Conservation (phyloP, 2,113 vertebrate species). For the Caloenas nicobarica region DNA sequence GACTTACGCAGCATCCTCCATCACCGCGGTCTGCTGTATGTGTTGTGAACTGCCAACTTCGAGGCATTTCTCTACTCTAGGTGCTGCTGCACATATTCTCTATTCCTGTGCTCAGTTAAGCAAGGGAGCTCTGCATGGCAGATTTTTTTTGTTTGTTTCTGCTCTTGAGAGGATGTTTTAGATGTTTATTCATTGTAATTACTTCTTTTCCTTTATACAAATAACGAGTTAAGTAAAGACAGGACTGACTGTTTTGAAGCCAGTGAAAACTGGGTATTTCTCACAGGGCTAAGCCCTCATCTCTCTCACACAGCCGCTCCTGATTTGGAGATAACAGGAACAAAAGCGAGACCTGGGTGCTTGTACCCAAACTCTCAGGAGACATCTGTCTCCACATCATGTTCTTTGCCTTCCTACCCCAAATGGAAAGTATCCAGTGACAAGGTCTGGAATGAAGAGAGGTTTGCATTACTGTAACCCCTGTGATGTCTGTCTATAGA, state of each 20-base stretch:
- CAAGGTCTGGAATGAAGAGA: background rate
- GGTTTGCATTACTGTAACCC: background rate
- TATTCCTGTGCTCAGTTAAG: background rate
- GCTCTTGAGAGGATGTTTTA: background rate
- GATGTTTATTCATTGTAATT: constrained; percentile 15
- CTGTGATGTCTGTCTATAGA: background rate
- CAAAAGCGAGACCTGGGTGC: background rate
- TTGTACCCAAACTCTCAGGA: background rate
- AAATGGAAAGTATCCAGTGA: constrained; percentile 9
- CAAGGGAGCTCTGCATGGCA: background rate
- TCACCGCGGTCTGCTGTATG: background rate
- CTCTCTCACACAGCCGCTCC: background rate
- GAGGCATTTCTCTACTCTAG: background rate
- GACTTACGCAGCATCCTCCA: background rate
- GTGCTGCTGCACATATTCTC: background rate
- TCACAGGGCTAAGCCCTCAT: background rate
- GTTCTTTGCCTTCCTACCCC: background rate
- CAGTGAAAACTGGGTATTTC: background rate
- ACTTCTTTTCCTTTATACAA: constrained; percentile 22
- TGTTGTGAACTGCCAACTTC: background rate
- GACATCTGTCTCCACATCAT: background rate
- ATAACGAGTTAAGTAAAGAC: constrained; percentile 26
- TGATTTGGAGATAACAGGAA: background rate
- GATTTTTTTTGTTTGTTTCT: background rate
- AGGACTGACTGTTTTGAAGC: background rate